These are phyloP conservation scores for Ormyrus thymus DNA, from an alignment of 2,888 invertebrate genomes.

Conservation along the genomic window DNA sequence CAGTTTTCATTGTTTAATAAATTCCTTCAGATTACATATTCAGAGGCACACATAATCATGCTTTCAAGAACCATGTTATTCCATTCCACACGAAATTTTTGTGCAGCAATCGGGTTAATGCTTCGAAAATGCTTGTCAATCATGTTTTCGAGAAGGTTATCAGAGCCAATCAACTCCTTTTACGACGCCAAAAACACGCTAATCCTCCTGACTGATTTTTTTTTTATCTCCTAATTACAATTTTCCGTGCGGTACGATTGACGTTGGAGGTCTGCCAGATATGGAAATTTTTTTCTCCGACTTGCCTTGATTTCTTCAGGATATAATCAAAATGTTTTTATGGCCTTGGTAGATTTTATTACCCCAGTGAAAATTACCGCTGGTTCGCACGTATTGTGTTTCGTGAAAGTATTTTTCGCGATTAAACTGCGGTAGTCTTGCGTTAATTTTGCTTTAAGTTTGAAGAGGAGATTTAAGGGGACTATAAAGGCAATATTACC, in stretches of 20 bases:
- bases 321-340: too few relatives aligned
- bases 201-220: not conserved
- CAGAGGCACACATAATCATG: too few relatives aligned
- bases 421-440: too few relatives aligned
- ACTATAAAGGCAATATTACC: too few relatives aligned
- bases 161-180: not conserved
- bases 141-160: slow-evolving; percentile 29
- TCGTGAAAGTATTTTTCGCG: too few relatives aligned
- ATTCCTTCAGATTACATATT: too few relatives aligned
- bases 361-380: too few relatives aligned
- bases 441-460: too few relatives aligned
- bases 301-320: not conserved
- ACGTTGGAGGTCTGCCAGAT: not conserved
- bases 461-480: too few relatives aligned
- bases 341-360: too few relatives aligned
- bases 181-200: not conserved
- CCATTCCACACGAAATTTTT: slow-evolving; percentile 18
- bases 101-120: slow-evolving; percentile 30
- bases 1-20: too few relatives aligned
- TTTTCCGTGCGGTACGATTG: slow-evolving; percentile 29
- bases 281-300: not conserved
- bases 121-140: slow-evolving; percentile 22
- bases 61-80: not conserved
- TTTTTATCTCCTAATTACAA: slow-evolving; percentile 25
- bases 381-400: too few relatives aligned